Base-by-base conservation (phyloP, 2,797 vertebrate genomes). In the Ptychobarbus kaznakovi region DNA sequence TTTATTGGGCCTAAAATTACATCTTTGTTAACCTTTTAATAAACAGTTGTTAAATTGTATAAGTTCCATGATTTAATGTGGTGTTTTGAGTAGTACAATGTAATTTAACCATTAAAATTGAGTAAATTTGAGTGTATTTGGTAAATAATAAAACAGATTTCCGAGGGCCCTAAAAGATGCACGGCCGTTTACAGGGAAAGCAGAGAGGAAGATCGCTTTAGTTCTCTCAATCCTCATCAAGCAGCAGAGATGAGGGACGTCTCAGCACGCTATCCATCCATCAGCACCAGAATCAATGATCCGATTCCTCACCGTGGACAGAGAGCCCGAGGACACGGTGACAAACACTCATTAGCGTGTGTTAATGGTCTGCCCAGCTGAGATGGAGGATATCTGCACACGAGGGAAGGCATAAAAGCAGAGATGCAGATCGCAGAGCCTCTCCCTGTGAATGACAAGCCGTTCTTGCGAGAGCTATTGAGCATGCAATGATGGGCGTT, bases 351-450 rank as follows among this genome's bases (percentile, higher is more conserved):
- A 80, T 87, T 88, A 86, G 61, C 49, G 63, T 80, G 76, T 56
- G 81, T 63, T 88, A 88, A 90, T 88, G 78, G 79, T 76, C 83
- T 83, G 80, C 77, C 66, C 68, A 46, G 82, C 35, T 35, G 83
- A 81, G 78, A 77, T 49, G 1, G 75, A 70, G 73, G 66, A 87
- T 87, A 80, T 86, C 76, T 68, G 46, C 28, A 56, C 49, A 22
- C 15, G 9, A 74, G 80, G 40, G 6, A 42, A 82, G 56, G 18
- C 15, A 51, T 74, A 76, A 58, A 80, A 72, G 18, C 15, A 12
- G 69, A 84, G 84, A 73, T 70, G 65, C 75, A 72, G 49, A 82
- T 44, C 49, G 35, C 18, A 11, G 18, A 49, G 44, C 44, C n/a
- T 82, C 51, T 74, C 61, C 11, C 32, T 18, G 68, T 83, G 82